Evolutionary conservation across 2,888 invertebrate species (phyloP), one percentile per base, ranked within the genome.

Genomic region (Rotaria socialis): DNA sequence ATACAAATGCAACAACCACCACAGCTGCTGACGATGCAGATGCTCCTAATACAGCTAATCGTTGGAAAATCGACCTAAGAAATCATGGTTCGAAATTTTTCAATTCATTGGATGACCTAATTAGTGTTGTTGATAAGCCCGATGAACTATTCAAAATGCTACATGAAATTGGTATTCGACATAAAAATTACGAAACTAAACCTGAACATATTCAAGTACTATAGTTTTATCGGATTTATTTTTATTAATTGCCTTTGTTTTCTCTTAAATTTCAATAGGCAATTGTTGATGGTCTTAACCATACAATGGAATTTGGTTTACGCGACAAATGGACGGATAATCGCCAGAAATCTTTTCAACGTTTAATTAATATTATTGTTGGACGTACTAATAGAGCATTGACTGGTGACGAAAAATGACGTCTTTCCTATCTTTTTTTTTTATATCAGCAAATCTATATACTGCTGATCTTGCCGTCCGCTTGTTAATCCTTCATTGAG

Each of bases 221-320:
- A n/a, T 24, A 8, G 11, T 19, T 75, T 16, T 22, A 75, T 6
- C 11, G 19, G 5, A 43, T 43, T 22, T 14, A 52, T 16, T 52
- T 52, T 52, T 11, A 52, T 52, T 52, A 0, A 52, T 52, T 67
- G 2, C 11, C 27, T 67, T 8, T 27, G 16, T 67, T 67, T 67
- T 67, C 2, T 67, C 16, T 67, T 67, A 27, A 14, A 27, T 67
- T 67, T 67, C 0, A 22, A n/a, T 80, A 80, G 80, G 80, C 80
- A 2, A n/a, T 80, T 80, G 80, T 80, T 47, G 80, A 80, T n/a
- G 80, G 80, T 10, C n/a, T 80, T 47, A 43, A 80, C 47, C 80
- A 80, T 80, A 80, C 80, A n/a, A 80, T 80, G 80, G 80, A 80
- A 80, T 80, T 80, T n/a, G 80, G 80, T n/a, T 80, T 80, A 80